Base-by-base conservation (phyloP, 2,888 invertebrate species). In the Epistrophe grossulariae region DNA sequence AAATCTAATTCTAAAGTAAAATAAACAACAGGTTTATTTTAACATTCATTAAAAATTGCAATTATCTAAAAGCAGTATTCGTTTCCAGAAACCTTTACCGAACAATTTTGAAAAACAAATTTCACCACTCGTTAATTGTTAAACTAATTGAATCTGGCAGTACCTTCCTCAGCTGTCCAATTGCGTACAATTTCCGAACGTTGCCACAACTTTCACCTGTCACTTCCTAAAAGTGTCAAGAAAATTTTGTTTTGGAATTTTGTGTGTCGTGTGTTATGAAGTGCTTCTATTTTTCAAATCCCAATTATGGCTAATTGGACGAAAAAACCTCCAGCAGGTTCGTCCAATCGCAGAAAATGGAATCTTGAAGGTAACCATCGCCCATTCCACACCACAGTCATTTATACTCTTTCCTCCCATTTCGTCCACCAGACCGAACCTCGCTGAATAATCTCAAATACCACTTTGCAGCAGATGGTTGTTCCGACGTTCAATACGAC, bases 401-500 rank as follows among this genome's bases (percentile, higher is more conserved):
- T 64, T 74, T 35, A 60, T 74, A 28, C 72, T 50, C 40, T 62
- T 66, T 28, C 10, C 66, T 79, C 48, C 60, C 60, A 62, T 83
- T 59, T 76, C 70, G 38, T 50, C 52, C 28, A 15, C 10, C 72
- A 93, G 93, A 93, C 89, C 92, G 92, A 15, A 91, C 91, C 4
- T 93, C 93, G 7, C 89, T 93, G n/a, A 92, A 93, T 84, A 92
- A 93, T 83, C 89, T 93, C 0, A 93, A 93, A 90, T 94, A 94
- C 90, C 97, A 97, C 90, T 93, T 98, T 88, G 98, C 98, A 0
- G 97, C 97, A 90, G 97, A 97, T 93, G 98, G 98, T 10, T 97
- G 97, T 92, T 96, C 97, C 0, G 97, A 97, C 91, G 97, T 97
- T 11, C 98, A 98, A 93, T 96, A 97, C 85, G 96, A 97, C 74